Conservation (phyloP, 2,113 vertebrate species). For the Phaethon lepturus region DNA sequence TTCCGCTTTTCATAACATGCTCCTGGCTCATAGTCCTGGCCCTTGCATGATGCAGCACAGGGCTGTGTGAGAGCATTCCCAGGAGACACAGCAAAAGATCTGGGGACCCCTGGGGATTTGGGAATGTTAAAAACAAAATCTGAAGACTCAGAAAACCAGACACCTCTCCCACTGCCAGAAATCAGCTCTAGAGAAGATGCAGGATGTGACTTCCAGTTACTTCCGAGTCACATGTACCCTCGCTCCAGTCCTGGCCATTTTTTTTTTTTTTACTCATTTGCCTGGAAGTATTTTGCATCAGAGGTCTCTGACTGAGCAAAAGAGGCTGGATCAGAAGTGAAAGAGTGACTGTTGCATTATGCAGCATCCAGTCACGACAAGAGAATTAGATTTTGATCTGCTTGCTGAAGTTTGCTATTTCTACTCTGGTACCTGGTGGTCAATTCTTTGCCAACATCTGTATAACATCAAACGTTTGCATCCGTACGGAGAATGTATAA, state of each 20-base stretch:
- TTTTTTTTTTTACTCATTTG: background rate
- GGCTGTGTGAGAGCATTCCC: background rate
- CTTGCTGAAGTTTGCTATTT: conserved; percentile 39
- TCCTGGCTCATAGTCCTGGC: background rate
- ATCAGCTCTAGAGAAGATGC: background rate
- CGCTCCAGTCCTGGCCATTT: background rate
- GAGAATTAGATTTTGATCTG: conserved; percentile 25
- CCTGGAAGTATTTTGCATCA: background rate
- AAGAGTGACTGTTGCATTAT: conserved; percentile 23
- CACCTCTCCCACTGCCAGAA: background rate
- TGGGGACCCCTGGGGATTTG: background rate
- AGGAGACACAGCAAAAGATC: background rate
- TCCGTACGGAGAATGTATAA: conserved; percentile 58
- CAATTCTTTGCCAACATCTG: conserved; percentile 60
- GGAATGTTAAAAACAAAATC: background rate
- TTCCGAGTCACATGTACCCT: background rate
- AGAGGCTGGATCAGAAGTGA: background rate
- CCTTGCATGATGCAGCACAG: background rate
- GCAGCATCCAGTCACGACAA: conserved; percentile 31
- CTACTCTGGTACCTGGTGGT: conserved; percentile 26
- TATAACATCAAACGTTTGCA: conserved; percentile 39
- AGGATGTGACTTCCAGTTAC: background rate
- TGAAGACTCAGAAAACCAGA: background rate
- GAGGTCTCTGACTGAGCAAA: background rate
- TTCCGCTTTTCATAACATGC: background rate